These are phyloP conservation scores for Novumbra hubbsi DNA, from an alignment of 2,797 vertebrate genomes.

Conservation along the genomic window DNA sequence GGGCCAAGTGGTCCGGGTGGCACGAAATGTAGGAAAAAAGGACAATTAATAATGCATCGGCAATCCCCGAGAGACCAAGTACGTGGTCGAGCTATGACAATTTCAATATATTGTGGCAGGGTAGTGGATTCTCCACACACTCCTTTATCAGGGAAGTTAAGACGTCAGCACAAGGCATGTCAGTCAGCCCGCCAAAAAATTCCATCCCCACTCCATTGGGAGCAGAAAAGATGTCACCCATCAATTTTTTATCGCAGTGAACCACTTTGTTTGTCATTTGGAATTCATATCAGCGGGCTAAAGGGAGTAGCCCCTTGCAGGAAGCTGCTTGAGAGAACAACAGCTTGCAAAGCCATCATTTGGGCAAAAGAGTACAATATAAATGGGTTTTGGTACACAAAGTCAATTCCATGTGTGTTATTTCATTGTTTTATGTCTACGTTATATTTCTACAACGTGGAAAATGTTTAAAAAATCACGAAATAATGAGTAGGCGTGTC, in stretches of 20 bases:
- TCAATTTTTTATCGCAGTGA: background rate
- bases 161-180: conserved; percentile 4
- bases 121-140: background rate
- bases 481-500: too few relatives aligned
- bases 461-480: too few relatives aligned
- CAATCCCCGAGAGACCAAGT: background rate
- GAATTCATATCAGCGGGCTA: conserved; percentile 4
- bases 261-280: conserved; percentile 12
- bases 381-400: too few relatives aligned
- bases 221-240: background rate
- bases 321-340: too few relatives aligned
- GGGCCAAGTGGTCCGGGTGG: background rate
- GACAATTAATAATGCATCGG: background rate
- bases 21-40: background rate
- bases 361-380: too few relatives aligned
- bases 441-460: too few relatives aligned
- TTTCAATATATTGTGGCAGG: background rate
- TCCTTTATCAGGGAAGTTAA: conserved; percentile 1
- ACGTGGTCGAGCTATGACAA: background rate
- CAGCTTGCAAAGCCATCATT: too few relatives aligned
- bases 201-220: conserved; percentile 1
- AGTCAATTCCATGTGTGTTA: too few relatives aligned
- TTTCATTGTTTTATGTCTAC: too few relatives aligned
- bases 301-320: too few relatives aligned
- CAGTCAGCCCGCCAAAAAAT: conserved; percentile 5